Evolutionary conservation across 2,888 invertebrate species (phyloP).

Genomic region (Octonoba sinensis): DNA sequence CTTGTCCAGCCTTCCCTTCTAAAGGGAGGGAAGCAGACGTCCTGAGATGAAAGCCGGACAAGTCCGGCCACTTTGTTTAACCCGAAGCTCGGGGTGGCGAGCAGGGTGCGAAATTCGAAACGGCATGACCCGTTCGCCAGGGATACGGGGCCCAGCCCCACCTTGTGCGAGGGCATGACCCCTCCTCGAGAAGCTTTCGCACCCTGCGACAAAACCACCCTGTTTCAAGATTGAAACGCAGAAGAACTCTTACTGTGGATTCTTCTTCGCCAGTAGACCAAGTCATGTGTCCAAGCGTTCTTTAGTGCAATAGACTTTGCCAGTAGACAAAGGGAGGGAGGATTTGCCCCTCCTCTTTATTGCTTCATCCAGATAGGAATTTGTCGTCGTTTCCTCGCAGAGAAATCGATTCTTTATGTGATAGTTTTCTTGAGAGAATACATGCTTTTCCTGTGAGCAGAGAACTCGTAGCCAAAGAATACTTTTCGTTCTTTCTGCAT

Average conservation of each 20-base stretch:
- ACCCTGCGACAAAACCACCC: slow-evolving; percentile 62
- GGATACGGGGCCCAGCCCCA: slow-evolving; percentile 1
- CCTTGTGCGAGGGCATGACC: slow-evolving; percentile 55
- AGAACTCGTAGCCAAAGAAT: neutral
- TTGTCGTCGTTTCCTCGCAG: no score
- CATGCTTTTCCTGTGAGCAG: slow-evolving; percentile 12
- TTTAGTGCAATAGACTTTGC: slow-evolving; percentile 7
- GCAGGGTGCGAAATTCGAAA: slow-evolving; percentile 59
- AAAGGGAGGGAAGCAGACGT: slow-evolving; percentile 68
- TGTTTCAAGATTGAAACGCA: neutral
- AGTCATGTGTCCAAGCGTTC: slow-evolving; percentile 12
- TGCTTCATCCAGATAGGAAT: no score
- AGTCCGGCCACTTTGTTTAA: slow-evolving; percentile 39
- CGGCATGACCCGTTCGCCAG: slow-evolving; percentile 48
- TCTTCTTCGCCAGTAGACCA: slow-evolving; percentile 21
- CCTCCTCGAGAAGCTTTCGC: slow-evolving; percentile 56
- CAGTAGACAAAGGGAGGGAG: neutral
- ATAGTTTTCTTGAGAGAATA: no score
- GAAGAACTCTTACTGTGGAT: slow-evolving; percentile 9
- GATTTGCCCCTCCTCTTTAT: no score
- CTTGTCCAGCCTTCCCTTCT: slow-evolving; percentile 93
- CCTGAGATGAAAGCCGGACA: neutral
- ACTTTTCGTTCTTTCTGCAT: no score
- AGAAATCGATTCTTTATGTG: no score
- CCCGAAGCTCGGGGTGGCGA: slow-evolving; percentile 61